Percentiles rank a stretch among this genome's conserved stretches.
phyloP scores from a whole-genome alignment of 2,113 vertebrate species.

The Tautogolabrus adspersus region DNA sequence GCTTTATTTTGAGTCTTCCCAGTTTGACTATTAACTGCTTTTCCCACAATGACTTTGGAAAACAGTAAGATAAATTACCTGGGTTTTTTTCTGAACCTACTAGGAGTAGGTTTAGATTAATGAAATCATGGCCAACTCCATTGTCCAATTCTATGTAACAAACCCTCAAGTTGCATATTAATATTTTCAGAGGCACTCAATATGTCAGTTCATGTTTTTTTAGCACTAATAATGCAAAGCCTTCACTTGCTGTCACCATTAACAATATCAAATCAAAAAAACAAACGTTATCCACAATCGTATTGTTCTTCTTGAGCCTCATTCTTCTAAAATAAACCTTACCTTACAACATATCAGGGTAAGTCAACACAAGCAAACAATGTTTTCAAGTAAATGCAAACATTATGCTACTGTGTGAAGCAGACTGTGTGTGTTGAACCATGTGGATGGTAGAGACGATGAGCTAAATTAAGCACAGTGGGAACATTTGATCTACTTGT shows the following conservation, averaged over 20 bases:
- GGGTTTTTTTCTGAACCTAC: slow-evolving; percentile 10
- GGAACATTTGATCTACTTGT: slow-evolving; percentile 37
- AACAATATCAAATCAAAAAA: not conserved
- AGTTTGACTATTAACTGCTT: slow-evolving; percentile 11
- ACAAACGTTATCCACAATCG: not conserved
- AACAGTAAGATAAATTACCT: slow-evolving; percentile 18
- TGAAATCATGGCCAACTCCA: not conserved
- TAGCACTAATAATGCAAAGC: not conserved
- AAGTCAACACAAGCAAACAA: slow-evolving; percentile 2
- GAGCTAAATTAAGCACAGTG: slow-evolving; percentile 27
- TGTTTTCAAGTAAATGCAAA: not conserved
- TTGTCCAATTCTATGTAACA: not conserved
- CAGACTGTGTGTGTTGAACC: not conserved
- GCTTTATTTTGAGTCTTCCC: not conserved
- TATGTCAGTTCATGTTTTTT: not conserved
- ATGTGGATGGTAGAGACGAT: slow-evolving; percentile 4
- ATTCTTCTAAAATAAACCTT: not conserved
- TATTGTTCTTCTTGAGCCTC: not conserved
- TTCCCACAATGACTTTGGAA: slow-evolving; percentile 14
- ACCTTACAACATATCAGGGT: not conserved
- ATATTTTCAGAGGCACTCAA: not conserved
- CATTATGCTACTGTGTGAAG: not conserved
- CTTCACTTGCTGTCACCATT: not conserved
- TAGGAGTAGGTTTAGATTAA: not conserved
- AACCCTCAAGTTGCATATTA: not conserved